Base-by-base conservation (phyloP, 2,888 invertebrate genomes). In the Trichopoda pennipes region DNA sequence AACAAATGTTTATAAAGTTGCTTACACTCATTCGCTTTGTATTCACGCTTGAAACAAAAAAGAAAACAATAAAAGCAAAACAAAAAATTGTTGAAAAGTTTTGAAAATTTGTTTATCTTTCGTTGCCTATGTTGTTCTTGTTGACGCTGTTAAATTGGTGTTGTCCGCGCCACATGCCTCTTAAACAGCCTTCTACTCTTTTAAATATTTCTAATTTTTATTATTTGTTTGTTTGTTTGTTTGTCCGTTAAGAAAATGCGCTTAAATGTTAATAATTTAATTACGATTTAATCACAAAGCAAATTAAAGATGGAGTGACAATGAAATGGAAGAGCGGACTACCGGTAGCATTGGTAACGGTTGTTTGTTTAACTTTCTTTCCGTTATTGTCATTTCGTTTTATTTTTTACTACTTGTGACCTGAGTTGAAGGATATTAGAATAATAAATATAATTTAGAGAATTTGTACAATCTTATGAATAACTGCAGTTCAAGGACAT, bases 181-280 rank as follows among this genome's bases (percentile, higher is more conserved):
- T 38, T 12, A 38, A 38, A 38, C 12, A 7, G 23, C 16, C 21
- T 42, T 9, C 17, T 12, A 28, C 28, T 19, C 42, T 21, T 51
- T 32, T 44, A 19, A 35, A 55, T 74, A 38, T 70, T 38, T 12
- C 60, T 47, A 58, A 58, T 47, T 72, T 66, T 55, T 66, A 12
- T 32, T 23, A 42, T 56, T 38, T 38, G 12, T 38, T 38, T 38
- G 38, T 14, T 44, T 44, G 51, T 64, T 44, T 75, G 16, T 56
- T 6, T 23, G 35, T 32, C 23, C 28, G 9, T 44, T 1, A 1
- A 23, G 44, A 55, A 74, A 70, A 75, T 47, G 78, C 81, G 70
- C 55, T 66, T 61, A 49, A 78, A 78, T 56, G 81, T 78, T 70
- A 82, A 82, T 82, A 82, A 82, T 82, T 82, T 82, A 82, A 82